Evolutionary conservation across 2,113 vertebrate genomes (phyloP).

Genomic region (human): DNA sequence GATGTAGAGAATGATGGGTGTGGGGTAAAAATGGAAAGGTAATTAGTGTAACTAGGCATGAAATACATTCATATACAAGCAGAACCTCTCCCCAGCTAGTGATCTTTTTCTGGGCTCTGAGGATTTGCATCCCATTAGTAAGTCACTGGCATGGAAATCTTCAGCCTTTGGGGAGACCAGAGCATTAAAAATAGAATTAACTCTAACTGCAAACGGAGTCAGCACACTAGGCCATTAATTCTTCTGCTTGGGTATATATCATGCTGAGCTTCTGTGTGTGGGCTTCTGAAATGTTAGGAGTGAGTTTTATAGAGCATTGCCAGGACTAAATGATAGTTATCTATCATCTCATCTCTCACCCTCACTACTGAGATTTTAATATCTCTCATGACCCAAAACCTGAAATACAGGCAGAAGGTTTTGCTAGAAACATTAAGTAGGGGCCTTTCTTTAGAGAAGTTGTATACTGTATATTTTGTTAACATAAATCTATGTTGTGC

Average conservation of each 20-base stretch:
- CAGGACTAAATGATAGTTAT: not conserved
- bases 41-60: slow-evolving; percentile 86
- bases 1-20: slow-evolving; percentile 84
- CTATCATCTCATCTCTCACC: not conserved
- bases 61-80: slow-evolving; percentile 85
- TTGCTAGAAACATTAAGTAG: not conserved
- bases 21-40: slow-evolving; percentile 90
- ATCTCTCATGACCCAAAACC: not conserved
- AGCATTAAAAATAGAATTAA: slow-evolving; percentile 72
- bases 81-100: slow-evolving; percentile 77
- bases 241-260: slow-evolving; percentile 21
- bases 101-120: slow-evolving; percentile 72
- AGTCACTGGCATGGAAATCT: slow-evolving; percentile 53
- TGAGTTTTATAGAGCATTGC: slow-evolving; percentile 9
- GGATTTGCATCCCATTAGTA: slow-evolving; percentile 82
- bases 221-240: slow-evolving; percentile 48
- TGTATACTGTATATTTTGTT: not conserved
- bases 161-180: slow-evolving; percentile 66
- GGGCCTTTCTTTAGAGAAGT: not conserved
- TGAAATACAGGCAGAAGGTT: slow-evolving; percentile 1
- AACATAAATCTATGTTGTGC: not conserved
- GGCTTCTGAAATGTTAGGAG: slow-evolving; percentile 31
- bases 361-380: not conserved
- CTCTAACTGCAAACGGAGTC: slow-evolving; percentile 37
- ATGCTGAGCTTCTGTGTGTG: slow-evolving; percentile 25